Evolutionary conservation across 2,797 vertebrate genomes (phyloP).

Genomic region (Leucoraja ocellata): DNA sequence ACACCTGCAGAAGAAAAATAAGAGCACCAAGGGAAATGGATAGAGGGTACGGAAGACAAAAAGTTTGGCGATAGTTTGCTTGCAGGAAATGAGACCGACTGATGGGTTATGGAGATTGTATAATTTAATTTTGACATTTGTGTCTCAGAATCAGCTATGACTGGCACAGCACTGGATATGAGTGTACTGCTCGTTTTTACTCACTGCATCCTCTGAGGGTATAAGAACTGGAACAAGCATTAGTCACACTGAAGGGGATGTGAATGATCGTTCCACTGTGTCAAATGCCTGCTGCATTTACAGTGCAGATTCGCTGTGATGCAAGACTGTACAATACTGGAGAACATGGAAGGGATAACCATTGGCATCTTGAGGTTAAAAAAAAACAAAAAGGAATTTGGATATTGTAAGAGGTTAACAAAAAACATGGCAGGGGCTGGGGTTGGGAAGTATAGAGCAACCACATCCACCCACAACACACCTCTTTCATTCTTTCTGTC

Average conservation of each 20-base stretch:
- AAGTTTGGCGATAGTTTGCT: not conserved
- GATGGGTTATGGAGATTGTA: not conserved
- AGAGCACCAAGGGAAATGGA: not conserved
- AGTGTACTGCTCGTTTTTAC: not conserved
- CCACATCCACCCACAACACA: not conserved
- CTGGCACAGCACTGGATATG: not conserved
- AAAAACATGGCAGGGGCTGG: not conserved
- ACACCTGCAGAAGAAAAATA: not conserved
- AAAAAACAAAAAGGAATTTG: not conserved
- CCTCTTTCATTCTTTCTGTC: too few relatives aligned
- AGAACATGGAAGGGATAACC: not conserved
- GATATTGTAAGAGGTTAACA: not conserved
- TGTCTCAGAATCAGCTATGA: not conserved
- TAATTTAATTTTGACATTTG: not conserved
- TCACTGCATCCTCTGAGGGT: not conserved
- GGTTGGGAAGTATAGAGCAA: not conserved
- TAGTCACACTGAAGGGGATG: not conserved
- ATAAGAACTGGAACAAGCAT: not conserved
- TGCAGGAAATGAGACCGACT: not conserved
- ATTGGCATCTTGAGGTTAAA: not conserved
- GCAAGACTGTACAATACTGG: too few relatives aligned
- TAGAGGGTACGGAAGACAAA: not conserved
- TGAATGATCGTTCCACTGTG: not conserved
- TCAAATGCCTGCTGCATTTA: not conserved
- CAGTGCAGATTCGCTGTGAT: not conserved